Percentiles rank a stretch among this genome's conserved stretches.
Evolutionary conservation across 2,888 invertebrate genomes (phyloP).

Genomic region (Pheosia gnoma): DNA sequence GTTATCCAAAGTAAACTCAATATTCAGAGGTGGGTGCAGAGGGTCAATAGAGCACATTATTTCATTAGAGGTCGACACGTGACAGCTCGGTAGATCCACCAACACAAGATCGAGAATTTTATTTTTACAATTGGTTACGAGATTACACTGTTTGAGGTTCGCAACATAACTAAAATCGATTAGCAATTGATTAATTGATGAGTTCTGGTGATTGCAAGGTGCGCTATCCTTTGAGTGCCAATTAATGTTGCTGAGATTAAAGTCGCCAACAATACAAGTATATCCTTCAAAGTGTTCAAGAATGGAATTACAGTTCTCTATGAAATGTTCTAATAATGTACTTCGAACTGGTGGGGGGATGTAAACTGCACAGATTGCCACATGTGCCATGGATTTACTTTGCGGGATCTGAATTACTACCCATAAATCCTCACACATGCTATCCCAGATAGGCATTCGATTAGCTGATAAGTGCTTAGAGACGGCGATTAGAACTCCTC

Average conservation of each 20-base stretch:
- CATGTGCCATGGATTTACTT: background rate
- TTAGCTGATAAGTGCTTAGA: background rate
- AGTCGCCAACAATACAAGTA: slow-evolving; percentile 7
- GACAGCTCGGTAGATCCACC: background rate
- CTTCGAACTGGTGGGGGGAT: slow-evolving; percentile 12
- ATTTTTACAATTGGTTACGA: background rate
- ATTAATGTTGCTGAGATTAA: slow-evolving; percentile 7
- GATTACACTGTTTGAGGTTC: background rate
- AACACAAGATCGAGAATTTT: slow-evolving; percentile 9
- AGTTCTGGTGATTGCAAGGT: background rate
- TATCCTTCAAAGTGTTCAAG: slow-evolving; percentile 1
- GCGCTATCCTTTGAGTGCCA: background rate
- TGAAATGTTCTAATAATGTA: slow-evolving; percentile 5
- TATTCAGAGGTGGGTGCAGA: slow-evolving; percentile 3
- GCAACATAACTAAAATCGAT: slow-evolving; percentile 6
- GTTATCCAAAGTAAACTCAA: background rate
- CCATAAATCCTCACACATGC: slow-evolving; percentile 10
- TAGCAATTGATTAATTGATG: background rate
- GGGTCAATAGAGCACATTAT: slow-evolving; percentile 2
- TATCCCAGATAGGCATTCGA: slow-evolving; percentile 6
- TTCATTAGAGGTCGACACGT: background rate
- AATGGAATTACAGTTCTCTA: slow-evolving; percentile 5
- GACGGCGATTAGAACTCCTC: slow-evolving; percentile 11
- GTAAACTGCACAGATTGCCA: slow-evolving; percentile 12
- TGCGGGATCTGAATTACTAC: background rate